Base-by-base conservation (phyloP, 2,797 vertebrate genomes). In the Chaenodraco wilsoni region DNA sequence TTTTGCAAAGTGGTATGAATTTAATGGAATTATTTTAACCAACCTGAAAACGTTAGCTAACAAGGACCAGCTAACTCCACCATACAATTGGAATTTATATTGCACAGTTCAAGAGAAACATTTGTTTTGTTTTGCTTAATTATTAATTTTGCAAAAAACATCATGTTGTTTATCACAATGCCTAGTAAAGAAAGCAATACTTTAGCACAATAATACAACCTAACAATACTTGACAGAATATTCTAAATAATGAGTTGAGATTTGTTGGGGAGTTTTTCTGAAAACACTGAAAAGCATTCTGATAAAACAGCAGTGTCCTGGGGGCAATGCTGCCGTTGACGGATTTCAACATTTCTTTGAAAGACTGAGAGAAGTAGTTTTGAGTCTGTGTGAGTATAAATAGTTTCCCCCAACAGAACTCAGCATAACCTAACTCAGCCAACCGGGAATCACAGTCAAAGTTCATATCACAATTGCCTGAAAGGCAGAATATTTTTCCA, bases 401-500 rank as follows among this genome's bases (percentile, higher is more conserved):
- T 69, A 40, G 15, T 65, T 66, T 46, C n/a, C 51, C 17, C 3
- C 41, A 57, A 27, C 55, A 59, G 45, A 33, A 73, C 45, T 63
- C 59, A 63, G 48, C 16, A 57, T 21, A 67, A 45, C 65, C 41
- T 31, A 23, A 50, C 52, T 48, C 51, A 6, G 37, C 58, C 76
- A 63, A 58, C 62, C 74, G 81, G 78, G 72, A 82, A 62, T 72
- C 23, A 15, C 19, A 74, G 59, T 48, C 59, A 74, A 65, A 77
- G 82, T 61, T 63, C 64, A 74, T 17, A 75, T 76, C 64, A 77
- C 61, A 84, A 19, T 67, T 78, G 69, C 66, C 72, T 70, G 58
- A 58, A 50, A 84, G 67, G 63, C 57, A 43, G 19, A 49, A 65
- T 69, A 68, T 63, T 76, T 77, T 72, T 77, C 12, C 17, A 23